Conservation (phyloP, 2,113 vertebrate genomes). For the Peromyscus maniculatus region DNA sequence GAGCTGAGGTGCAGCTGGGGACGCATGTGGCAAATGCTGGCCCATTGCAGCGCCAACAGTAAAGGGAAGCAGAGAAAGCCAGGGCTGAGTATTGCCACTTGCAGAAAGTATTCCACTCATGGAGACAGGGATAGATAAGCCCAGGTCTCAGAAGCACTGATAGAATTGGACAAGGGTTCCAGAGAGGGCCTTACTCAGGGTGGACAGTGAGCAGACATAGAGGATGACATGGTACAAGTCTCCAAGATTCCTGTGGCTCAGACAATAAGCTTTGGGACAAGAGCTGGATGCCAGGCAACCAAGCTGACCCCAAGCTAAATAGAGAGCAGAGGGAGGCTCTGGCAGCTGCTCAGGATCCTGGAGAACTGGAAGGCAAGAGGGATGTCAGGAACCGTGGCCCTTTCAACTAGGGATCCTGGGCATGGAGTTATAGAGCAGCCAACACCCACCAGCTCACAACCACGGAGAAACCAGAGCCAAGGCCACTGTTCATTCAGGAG, state of each 20-base stretch:
- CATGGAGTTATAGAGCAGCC: background rate
- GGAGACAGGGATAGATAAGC: too few species aligned
- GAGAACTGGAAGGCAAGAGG: background rate
- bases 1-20: too few species aligned
- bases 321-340: rapidly evolving
- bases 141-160: background rate
- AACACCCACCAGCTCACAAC: background rate
- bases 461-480: too few species aligned
- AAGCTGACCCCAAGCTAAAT: too few species aligned
- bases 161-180: too few species aligned
- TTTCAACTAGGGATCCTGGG: background rate
- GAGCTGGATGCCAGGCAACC: background rate
- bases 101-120: background rate
- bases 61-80: background rate
- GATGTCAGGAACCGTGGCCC: background rate
- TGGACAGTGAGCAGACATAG: background rate
- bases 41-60: too few species aligned
- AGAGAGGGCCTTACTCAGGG: too few species aligned
- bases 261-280: background rate
- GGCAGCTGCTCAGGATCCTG: background rate
- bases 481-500: too few species aligned
- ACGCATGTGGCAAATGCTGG: background rate
- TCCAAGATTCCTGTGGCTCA: background rate
- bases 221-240: rapidly evolving
- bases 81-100: too few species aligned